Conservation (phyloP, 2,797 vertebrate genomes). For the Parambassis ranga region DNA sequence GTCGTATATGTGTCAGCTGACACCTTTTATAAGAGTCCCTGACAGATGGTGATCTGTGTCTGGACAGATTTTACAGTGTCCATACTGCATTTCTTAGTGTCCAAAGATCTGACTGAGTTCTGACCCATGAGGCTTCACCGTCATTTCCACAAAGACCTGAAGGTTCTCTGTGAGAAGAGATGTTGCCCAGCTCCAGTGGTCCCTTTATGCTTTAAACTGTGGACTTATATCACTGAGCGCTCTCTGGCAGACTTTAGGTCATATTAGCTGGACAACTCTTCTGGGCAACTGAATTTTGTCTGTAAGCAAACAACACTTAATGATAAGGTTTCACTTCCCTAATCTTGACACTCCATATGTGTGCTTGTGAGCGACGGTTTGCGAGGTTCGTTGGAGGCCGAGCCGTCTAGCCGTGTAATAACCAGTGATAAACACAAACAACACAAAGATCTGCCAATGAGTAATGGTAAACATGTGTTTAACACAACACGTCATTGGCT, state of each 20-base stretch:
- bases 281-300: too few species aligned
- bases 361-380: background rate
- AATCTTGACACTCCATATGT: too few species aligned
- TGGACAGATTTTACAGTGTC: conserved; percentile 7
- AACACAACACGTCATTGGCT: background rate
- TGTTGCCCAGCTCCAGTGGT: too few species aligned
- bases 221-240: too few species aligned
- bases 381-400: background rate
- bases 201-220: too few species aligned
- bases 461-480: background rate
- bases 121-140: background rate
- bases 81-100: background rate
- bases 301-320: too few species aligned
- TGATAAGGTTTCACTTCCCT: too few species aligned
- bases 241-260: too few species aligned
- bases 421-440: background rate
- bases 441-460: background rate
- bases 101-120: background rate
- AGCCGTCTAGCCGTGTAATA: background rate
- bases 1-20: background rate
- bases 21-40: conserved; percentile 8
- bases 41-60: conserved; percentile 32
- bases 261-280: too few species aligned
- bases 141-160: background rate
- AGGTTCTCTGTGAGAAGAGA: background rate